A percentile compares a stretch with the other conserved stretches of the same genome.
Evolutionary conservation across 2,113 vertebrate genomes (phyloP).

Genomic region (Dicentrarchus labrax): DNA sequence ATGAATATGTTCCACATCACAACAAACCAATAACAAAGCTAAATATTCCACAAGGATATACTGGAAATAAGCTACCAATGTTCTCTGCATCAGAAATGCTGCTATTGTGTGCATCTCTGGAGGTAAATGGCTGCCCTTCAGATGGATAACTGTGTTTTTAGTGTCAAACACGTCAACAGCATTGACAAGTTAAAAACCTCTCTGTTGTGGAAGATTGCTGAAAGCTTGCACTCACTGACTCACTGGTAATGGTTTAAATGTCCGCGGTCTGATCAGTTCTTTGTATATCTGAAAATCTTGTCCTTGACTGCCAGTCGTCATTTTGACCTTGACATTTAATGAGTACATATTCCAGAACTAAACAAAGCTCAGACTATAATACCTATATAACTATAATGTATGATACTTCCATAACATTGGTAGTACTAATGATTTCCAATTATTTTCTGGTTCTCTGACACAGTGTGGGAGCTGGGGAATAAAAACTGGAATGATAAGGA

Average conservation of each 20-base stretch:
- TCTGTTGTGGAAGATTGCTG: background rate
- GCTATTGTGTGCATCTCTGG: background rate
- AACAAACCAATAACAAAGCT: background rate
- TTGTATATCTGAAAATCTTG: background rate
- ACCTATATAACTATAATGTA: too few relatives aligned
- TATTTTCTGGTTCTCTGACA: background rate
- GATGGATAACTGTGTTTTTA: constrained; percentile 17
- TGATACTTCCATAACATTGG: too few relatives aligned
- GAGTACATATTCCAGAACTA: background rate
- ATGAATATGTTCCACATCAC: background rate
- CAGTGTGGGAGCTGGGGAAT: background rate
- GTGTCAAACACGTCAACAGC: background rate
- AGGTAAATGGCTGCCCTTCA: background rate
- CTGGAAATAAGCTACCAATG: background rate
- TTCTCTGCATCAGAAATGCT: background rate
- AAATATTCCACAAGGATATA: background rate
- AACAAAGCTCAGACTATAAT: background rate
- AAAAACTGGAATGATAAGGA: background rate
- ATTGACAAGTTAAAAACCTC: constrained; percentile 5
- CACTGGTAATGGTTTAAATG: background rate
- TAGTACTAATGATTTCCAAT: background rate
- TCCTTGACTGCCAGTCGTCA: background rate
- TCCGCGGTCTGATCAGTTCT: background rate
- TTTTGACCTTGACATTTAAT: constrained; percentile 11
- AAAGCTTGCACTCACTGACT: background rate